Evolutionary conservation across 2,888 invertebrate species (phyloP).

Genomic region (Macrophya alboannulata): DNA sequence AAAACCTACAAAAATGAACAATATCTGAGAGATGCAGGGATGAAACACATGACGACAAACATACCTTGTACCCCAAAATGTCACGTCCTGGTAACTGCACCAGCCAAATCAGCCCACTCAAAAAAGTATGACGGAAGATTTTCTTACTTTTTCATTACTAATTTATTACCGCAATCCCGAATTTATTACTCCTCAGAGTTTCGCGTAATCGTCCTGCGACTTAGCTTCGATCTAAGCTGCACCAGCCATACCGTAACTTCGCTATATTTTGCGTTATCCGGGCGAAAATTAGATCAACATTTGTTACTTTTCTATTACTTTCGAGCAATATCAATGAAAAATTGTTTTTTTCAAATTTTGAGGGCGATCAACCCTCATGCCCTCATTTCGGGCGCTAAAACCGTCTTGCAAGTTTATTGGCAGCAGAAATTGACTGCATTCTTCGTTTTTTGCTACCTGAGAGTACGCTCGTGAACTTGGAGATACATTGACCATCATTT

Average conservation of each 20-base stretch:
- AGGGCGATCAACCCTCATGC: slow-evolving; percentile 2
- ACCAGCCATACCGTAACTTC: slow-evolving; percentile 50
- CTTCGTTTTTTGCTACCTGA: background rate
- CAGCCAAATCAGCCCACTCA: slow-evolving; percentile 41
- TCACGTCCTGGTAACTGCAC: slow-evolving; percentile 37
- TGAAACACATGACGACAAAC: too few species aligned
- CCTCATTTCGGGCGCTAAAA: background rate
- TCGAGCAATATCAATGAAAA: background rate
- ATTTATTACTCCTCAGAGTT: slow-evolving; percentile 23
- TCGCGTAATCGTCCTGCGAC: slow-evolving; percentile 16
- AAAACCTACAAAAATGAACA: too few species aligned
- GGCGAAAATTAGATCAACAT: background rate
- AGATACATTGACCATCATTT: background rate
- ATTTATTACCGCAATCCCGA: slow-evolving; percentile 40
- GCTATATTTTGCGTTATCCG: slow-evolving; percentile 1
- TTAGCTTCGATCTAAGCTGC: slow-evolving; percentile 29
- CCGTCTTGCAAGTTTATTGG: background rate
- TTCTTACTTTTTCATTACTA: slow-evolving; percentile 43
- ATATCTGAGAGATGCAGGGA: too few species aligned
- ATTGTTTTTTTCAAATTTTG: background rate
- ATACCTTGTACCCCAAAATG: too few species aligned
- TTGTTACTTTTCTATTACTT: slow-evolving; percentile 39
- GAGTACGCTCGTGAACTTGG: background rate
- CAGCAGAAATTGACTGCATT: background rate
- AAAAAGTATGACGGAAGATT: background rate